These are phyloP conservation scores for Paracyclopina nana DNA, from an alignment of 1,140 invertebrate genomes.

Conservation along the genomic window DNA sequence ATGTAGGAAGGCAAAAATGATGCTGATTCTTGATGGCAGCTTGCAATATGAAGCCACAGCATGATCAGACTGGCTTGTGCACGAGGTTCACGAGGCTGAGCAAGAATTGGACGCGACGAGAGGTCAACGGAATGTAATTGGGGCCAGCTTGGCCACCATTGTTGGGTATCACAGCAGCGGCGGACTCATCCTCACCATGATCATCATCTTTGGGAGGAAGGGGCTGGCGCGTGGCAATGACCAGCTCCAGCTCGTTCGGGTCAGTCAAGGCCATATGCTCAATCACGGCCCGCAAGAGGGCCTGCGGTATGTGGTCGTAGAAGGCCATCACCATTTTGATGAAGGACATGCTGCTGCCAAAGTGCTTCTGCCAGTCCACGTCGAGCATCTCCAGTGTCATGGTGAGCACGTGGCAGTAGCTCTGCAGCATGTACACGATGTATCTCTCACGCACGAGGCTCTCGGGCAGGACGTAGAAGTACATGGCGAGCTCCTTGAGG, in stretches of 20 bases:
- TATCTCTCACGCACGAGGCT: not conserved
- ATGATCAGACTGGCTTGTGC: too few relatives aligned
- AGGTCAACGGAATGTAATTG: not conserved
- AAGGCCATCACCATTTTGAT: not conserved
- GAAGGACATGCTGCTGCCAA: constrained; percentile 7
- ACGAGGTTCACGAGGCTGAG: not conserved
- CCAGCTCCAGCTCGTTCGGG: not conserved
- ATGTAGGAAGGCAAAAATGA: too few relatives aligned
- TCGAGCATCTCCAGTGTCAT: constrained; percentile 7
- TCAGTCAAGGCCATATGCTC: constrained; percentile 1
- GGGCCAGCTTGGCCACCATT: not conserved
- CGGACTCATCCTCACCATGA: too few relatives aligned
- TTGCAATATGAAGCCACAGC: too few relatives aligned
- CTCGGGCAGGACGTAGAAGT: not conserved
- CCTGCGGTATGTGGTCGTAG: constrained; percentile 7
- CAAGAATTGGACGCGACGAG: not conserved
- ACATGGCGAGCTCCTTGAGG: not conserved
- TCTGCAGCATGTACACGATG: constrained; percentile 9
- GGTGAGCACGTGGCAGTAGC: not conserved
- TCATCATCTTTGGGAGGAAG: too few relatives aligned
- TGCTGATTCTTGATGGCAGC: too few relatives aligned
- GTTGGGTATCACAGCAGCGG: too few relatives aligned
- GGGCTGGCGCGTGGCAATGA: not conserved
- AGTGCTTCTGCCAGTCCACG: not conserved
- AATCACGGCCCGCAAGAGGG: not conserved